A percentile compares a stretch with the other conserved stretches of the same genome.
These are phyloP conservation scores for Strix uralensis DNA, from an alignment of 2,113 vertebrate species.

Conservation along the genomic window DNA sequence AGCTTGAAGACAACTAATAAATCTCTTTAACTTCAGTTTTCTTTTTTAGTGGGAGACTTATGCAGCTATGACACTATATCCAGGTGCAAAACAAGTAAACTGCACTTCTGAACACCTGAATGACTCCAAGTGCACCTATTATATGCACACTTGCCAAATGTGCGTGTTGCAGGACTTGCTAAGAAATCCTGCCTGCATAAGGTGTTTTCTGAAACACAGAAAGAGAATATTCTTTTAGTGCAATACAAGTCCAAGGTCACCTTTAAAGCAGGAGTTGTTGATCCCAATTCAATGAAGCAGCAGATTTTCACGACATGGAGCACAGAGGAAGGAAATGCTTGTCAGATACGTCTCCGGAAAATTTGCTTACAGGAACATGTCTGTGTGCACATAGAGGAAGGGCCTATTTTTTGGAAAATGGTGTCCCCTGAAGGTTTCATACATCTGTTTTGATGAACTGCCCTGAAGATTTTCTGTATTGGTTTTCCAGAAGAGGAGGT, in stretches of 20 bases:
- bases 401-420: not conserved
- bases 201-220: not conserved
- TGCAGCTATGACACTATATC: not conserved
- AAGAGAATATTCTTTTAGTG: not conserved
- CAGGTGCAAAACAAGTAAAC: not conserved
- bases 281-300: not conserved
- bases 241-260: not conserved
- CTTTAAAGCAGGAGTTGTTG: conserved; percentile 8
- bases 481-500: not conserved
- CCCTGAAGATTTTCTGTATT: not conserved
- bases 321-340: not conserved
- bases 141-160: not conserved
- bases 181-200: not conserved
- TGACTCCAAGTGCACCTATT: not conserved
- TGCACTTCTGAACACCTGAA: not conserved
- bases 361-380: not conserved
- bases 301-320: not conserved
- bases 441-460: not conserved
- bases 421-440: not conserved
- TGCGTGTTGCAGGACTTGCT: not conserved
- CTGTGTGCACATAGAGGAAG: not conserved
- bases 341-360: not conserved
- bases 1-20: not conserved
- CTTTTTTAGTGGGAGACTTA: not conserved
- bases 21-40: not conserved